Evolutionary conservation across 2,888 invertebrate species (phyloP).

Genomic region (Morpho deidamia): DNA sequence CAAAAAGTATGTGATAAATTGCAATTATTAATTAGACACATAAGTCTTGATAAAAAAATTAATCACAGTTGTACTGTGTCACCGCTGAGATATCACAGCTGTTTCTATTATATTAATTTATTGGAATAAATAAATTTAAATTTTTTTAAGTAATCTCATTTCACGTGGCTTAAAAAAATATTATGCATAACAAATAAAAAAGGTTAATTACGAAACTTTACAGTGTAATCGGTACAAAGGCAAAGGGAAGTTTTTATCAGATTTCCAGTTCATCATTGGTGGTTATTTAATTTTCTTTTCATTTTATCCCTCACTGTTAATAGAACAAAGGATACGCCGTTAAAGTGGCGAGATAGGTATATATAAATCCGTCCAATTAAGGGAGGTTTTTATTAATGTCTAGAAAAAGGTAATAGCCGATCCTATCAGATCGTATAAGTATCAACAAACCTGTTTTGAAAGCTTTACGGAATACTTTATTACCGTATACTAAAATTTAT

Average conservation of each 20-base stretch:
- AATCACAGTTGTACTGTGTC: too few relatives aligned
- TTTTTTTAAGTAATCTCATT: too few relatives aligned
- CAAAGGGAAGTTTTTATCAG: conserved; percentile 10
- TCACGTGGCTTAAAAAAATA: too few relatives aligned
- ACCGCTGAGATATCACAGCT: too few relatives aligned
- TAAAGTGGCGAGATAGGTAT: conserved; percentile 4
- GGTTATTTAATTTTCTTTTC: conserved; percentile 14
- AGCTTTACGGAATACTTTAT: neutral
- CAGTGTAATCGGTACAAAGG: neutral
- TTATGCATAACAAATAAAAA: neutral
- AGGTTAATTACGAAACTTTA: neutral
- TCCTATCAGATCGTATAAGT: conserved; percentile 14
- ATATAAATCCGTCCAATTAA: conserved; percentile 34
- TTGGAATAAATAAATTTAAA: too few relatives aligned
- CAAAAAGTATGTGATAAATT: too few relatives aligned
- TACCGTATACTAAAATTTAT: too few relatives aligned
- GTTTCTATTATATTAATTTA: too few relatives aligned
- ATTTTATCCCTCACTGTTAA: conserved; percentile 7
- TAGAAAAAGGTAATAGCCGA: conserved; percentile 23
- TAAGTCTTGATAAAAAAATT: too few relatives aligned
- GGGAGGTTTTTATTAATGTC: conserved; percentile 22
- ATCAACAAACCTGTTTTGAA: neutral
- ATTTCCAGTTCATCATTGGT: conserved; percentile 9
- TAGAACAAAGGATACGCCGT: conserved; percentile 14
- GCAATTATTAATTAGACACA: too few relatives aligned